These are phyloP conservation scores for Eurois occulta DNA, from an alignment of 2,888 invertebrate species.

Conservation along the genomic window DNA sequence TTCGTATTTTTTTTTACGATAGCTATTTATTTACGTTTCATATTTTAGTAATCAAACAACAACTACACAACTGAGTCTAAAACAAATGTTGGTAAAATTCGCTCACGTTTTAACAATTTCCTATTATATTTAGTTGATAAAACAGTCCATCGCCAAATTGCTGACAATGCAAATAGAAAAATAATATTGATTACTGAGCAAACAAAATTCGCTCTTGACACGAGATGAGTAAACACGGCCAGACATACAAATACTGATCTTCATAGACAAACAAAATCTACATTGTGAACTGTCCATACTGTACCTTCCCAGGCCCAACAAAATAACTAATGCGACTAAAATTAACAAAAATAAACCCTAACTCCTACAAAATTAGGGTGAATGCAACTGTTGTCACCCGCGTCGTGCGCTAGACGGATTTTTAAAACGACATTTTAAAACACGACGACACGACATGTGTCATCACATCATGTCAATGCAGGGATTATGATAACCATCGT, in stretches of 20 bases:
- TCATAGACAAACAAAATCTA: slow-evolving; percentile 84
- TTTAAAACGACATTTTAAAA: slow-evolving; percentile 87
- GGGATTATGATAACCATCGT: slow-evolving; percentile 91
- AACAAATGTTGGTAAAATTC: slow-evolving; percentile 1
- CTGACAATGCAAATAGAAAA: slow-evolving; percentile 46
- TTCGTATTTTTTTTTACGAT: neutral
- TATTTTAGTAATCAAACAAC: slow-evolving; percentile 31
- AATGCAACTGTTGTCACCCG: slow-evolving; percentile 58
- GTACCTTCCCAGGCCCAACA: slow-evolving; percentile 82
- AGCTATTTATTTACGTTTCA: neutral
- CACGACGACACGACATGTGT: slow-evolving; percentile 89
- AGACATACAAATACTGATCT: slow-evolving; percentile 83
- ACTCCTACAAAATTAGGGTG: slow-evolving; percentile 67
- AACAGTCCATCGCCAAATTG: slow-evolving; percentile 36
- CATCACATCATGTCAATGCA: slow-evolving; percentile 90
- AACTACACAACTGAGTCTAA: slow-evolving; percentile 2
- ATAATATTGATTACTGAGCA: slow-evolving; percentile 72
- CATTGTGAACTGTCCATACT: slow-evolving; percentile 84
- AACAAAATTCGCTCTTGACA: slow-evolving; percentile 80
- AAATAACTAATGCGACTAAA: slow-evolving; percentile 55
- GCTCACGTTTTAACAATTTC: slow-evolving; percentile 1
- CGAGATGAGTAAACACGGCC: slow-evolving; percentile 78
- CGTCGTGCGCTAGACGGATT: slow-evolving; percentile 71
- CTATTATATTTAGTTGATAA: slow-evolving; percentile 21
- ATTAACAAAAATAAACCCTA: slow-evolving; percentile 70